Base-by-base conservation (phyloP, 2,113 vertebrate species). In the Guaruba guarouba region DNA sequence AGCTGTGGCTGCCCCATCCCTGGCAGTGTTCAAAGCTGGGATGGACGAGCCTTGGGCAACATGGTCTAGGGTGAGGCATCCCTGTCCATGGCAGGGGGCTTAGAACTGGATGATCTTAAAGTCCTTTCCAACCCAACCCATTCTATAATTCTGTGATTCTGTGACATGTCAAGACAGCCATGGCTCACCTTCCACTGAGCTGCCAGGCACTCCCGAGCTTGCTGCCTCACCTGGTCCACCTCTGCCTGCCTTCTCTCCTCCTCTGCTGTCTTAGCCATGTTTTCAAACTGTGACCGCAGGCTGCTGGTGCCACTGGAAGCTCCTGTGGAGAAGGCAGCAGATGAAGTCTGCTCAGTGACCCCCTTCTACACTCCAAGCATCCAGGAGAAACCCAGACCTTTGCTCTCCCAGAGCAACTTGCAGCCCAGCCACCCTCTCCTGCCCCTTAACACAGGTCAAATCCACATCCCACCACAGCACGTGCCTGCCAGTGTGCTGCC, bases 221-320 rank as follows among this genome's bases (percentile, higher is more conserved):
- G 97, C 77, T 95, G 97, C 88, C 98, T 98, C 5, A 10, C 76
- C 76, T 89, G 94, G 89, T 99, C 98, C 82, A 98, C 98, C 82
- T 99, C 98, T 1, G 95, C 98, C 92, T 62, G 97, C 95, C 97
- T 98, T 71, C 61, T 98, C 82, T 99, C 98, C 27, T 99, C 98
- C 2, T 98, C 98, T 0, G 98, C 98, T 4, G 97, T 95, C 92
- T 97, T 98, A 22, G 99, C 99, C 98, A 99, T 98, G 95, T 95
- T 98, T 80, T 99, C 99, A 91, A 99, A 99, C 6, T 96, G 98
- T 3, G 98, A 98, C 92, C 98, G 98, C 79, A 99, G 97, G 49
- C 98, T 99, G 51, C 98, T 98, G 19, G 99, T 98, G 35, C 98
- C 98, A 66, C 97, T 96, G 54, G 97, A 96, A 59, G 88, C 98